Conservation (phyloP, 2,113 vertebrate species). For the Halcyon senegalensis region DNA sequence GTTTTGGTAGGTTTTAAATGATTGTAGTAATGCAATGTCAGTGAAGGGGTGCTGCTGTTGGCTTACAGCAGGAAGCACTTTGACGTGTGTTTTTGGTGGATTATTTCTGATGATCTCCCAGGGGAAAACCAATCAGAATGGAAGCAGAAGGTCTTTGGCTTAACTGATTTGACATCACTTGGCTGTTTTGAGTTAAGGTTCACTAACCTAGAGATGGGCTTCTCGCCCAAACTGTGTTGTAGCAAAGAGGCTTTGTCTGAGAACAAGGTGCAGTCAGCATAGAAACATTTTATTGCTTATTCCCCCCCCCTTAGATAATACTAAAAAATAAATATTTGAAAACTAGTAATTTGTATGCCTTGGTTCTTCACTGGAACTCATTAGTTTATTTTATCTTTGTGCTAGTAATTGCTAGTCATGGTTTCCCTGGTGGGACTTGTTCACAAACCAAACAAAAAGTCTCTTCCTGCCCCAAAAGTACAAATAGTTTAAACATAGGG, state of each 20-base stretch:
- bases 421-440: neutral
- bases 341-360: neutral
- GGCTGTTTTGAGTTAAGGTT: neutral
- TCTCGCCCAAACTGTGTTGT: neutral
- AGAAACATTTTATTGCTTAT: neutral
- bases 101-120: neutral
- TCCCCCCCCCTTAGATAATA: fast-evolving
- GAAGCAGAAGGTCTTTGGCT: neutral
- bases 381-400: neutral
- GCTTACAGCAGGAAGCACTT: neutral
- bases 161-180: neutral
- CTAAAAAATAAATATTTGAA: neutral
- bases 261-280: neutral
- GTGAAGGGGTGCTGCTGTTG: neutral
- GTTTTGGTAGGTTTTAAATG: neutral
- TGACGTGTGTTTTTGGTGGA: neutral
- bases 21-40: neutral
- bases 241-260: neutral
- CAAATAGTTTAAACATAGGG: neutral
- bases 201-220: neutral
- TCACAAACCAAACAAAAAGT: neutral
- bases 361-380: neutral
- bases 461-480: neutral
- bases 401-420: neutral
- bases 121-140: neutral